These are phyloP conservation scores for Pegea sp. DNA, from an alignment of 23 tunicate species.

Conservation along the genomic window DNA sequence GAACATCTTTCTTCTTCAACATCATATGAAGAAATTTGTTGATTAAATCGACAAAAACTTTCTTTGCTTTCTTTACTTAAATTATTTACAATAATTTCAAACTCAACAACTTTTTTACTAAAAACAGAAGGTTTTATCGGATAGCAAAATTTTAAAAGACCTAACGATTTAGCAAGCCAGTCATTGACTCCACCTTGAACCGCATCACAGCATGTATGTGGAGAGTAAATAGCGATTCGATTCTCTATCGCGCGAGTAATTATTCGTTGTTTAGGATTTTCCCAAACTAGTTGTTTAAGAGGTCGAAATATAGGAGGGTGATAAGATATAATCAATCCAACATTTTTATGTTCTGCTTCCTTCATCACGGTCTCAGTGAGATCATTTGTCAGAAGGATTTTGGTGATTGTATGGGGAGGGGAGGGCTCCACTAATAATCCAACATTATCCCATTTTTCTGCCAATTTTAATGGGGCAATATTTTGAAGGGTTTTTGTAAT, in stretches of 20 bases:
- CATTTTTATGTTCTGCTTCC: constrained; percentile 23
- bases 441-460: constrained; percentile 93
- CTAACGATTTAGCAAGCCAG: constrained; percentile 66
- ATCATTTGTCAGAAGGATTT: constrained; percentile 67
- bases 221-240: constrained; percentile 76
- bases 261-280: constrained; percentile 41
- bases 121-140: constrained; percentile 8
- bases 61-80: not conserved
- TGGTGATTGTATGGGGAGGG: constrained; percentile 37
- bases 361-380: constrained; percentile 54
- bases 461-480: constrained; percentile 47
- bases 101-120: not conserved
- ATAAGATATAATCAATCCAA: constrained; percentile 70
- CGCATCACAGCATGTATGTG: constrained; percentile 96
- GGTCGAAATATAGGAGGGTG: constrained; percentile 84
- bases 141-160: constrained; percentile 3
- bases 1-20: too few relatives aligned
- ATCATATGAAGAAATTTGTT: too few relatives aligned
- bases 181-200: constrained; percentile 78
- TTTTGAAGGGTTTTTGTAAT: constrained; percentile 17
- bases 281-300: constrained; percentile 22
- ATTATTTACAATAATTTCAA: not conserved
- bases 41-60: too few relatives aligned
- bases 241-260: constrained; percentile 54
- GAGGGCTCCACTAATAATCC: constrained; percentile 80